Evolutionary conservation across 2,888 invertebrate genomes (phyloP), one percentile per base, ranked within the genome.

Genomic region (Eretmocerus hayati): DNA sequence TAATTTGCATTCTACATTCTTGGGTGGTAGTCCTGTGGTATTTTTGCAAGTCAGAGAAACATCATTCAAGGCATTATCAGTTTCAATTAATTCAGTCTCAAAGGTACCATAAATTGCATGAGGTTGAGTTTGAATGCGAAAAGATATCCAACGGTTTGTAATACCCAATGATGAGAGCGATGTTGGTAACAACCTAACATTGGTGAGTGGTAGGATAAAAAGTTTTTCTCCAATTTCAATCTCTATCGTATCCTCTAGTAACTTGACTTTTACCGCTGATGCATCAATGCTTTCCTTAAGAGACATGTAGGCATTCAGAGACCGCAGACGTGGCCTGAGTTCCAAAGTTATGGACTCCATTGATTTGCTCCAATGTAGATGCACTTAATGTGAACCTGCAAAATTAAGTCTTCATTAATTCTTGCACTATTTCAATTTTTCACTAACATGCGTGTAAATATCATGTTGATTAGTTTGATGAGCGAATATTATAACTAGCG

Each of bases 71-170:
- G 53, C 55, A 11, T 44, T 18, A 5, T 52, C 39, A 9, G 57
- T 41, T 3, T 56, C 56, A 4, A 69, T 46, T 15, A 70, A 35
- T 58, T 67, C 67, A 3, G 64, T 61, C 43, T 55, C 57, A 30
- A 67, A 66, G 9, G 63, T 64, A 4, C 69, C 71, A 47, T 61
- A 62, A n/a, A 55, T 41, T 13, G 58, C 57, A 31, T 64, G 56
- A 1, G 65, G 64, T 22, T 59, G 58, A 30, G 65, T 67, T 58
- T 67, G 66, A 23, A 66, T 55, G 9, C 70, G 63, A 50, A 71
- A 67, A 11, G 62, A 65, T 35, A 71, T 59, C 69, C 69, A 71
- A 45, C 59, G 60, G 9, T 60, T 58, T 2, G 52, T 50, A 26
- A 69, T 53, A 35, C 52, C 60, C 26, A 71, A 55, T 2, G 60